A percentile compares a stretch with the other conserved stretches of the same genome.
These are phyloP conservation scores for Papilio dardanus DNA, from an alignment of 1,140 invertebrate genomes.

Conservation along the genomic window DNA sequence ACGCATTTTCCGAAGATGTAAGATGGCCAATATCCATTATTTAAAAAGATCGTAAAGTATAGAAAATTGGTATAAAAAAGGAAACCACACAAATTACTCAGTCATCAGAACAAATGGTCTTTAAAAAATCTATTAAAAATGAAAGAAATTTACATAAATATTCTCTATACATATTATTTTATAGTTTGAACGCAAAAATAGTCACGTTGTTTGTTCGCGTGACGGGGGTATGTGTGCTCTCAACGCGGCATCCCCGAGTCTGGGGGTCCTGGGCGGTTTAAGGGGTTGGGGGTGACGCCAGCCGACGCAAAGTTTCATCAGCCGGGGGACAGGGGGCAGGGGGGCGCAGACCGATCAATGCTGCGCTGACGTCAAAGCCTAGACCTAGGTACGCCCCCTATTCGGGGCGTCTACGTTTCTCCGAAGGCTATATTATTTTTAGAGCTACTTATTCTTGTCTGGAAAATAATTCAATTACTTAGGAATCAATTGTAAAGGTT, in stretches of 20 bases:
- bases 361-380: conserved; percentile 53
- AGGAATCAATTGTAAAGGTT: background rate
- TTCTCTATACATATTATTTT: too few relatives aligned
- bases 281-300: conserved; percentile 39
- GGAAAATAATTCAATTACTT: background rate
- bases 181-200: background rate
- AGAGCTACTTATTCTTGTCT: background rate
- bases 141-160: too few relatives aligned
- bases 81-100: too few relatives aligned
- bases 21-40: background rate
- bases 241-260: background rate
- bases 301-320: conserved; percentile 61
- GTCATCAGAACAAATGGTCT: too few relatives aligned
- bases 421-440: background rate
- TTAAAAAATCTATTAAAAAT: too few relatives aligned
- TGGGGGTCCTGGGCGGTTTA: background rate
- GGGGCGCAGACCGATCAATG: conserved; percentile 69
- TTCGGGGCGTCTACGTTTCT: background rate
- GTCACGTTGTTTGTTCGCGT: background rate
- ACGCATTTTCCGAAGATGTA: background rate
- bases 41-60: background rate
- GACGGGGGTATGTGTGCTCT: background rate
- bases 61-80: too few relatives aligned
- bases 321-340: conserved; percentile 48
- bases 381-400: conserved; percentile 39